Evolutionary conservation across 2,888 invertebrate genomes (phyloP).

Genomic region (Macaria liturata): DNA sequence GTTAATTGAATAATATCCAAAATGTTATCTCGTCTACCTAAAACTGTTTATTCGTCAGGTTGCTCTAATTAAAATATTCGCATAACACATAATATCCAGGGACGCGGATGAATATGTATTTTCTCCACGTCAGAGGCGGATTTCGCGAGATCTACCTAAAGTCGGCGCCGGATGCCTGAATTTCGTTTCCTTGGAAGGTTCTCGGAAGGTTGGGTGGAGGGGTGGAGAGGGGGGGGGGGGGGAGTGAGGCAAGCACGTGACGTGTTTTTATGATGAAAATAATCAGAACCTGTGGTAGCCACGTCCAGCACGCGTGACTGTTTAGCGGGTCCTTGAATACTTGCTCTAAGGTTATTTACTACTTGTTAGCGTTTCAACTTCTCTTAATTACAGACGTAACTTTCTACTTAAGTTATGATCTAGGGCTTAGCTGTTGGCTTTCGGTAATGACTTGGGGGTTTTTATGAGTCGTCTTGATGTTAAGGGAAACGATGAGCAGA

Average conservation of each 20-base stretch:
- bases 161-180: slow-evolving; percentile 35
- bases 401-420: too few relatives aligned
- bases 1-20: too few relatives aligned
- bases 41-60: too few relatives aligned
- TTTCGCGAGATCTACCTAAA: slow-evolving; percentile 33
- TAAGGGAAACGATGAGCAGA: too few relatives aligned
- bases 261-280: slow-evolving; percentile 66
- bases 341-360: slow-evolving; percentile 34
- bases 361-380: slow-evolving; percentile 19
- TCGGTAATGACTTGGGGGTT: too few relatives aligned
- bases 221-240: slow-evolving; percentile 34
- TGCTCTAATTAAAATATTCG: too few relatives aligned
- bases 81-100: too few relatives aligned
- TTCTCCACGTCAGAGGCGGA: slow-evolving; percentile 24
- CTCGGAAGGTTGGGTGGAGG: slow-evolving; percentile 40
- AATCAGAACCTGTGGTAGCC: slow-evolving; percentile 61
- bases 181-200: slow-evolving; percentile 42
- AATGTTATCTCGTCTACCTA: too few relatives aligned
- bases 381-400: slow-evolving; percentile 10
- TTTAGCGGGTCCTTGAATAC: slow-evolving; percentile 51
- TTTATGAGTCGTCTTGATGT: too few relatives aligned
- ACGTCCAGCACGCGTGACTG: slow-evolving; percentile 52
- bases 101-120: slow-evolving; percentile 15
- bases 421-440: too few relatives aligned
- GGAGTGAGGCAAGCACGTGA: slow-evolving; percentile 58